phyloP scores from a whole-genome alignment of 2,113 vertebrate species.

The Ciconia maguari region DNA sequence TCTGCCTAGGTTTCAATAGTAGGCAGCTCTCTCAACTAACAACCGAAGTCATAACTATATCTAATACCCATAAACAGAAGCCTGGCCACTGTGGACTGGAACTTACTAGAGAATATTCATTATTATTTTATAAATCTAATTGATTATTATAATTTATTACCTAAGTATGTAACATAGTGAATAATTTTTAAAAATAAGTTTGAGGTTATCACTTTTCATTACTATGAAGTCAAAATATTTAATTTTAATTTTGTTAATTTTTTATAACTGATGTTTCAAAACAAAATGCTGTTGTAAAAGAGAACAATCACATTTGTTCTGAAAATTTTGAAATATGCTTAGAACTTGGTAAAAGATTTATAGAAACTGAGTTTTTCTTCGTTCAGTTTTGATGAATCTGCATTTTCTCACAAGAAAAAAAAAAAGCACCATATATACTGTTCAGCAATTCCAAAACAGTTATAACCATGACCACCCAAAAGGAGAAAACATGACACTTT shows the following conservation, averaged over 20 bases:
- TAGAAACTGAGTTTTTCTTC: background rate
- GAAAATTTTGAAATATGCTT: background rate
- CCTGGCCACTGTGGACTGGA: background rate
- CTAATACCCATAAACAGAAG: background rate
- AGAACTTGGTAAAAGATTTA: background rate
- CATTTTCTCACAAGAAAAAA: background rate
- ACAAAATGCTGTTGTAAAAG: background rate
- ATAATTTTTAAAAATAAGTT: background rate
- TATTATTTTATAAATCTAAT: background rate
- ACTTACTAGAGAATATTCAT: background rate
- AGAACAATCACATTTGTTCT: background rate
- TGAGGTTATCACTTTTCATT: background rate
- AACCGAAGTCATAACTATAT: background rate
- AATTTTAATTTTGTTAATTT: background rate
- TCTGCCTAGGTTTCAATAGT: background rate
- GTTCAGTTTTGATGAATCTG: background rate
- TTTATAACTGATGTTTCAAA: background rate
- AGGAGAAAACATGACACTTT: background rate
- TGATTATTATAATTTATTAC: background rate
- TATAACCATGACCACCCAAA: background rate
- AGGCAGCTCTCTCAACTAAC: background rate
- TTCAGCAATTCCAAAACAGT: background rate
- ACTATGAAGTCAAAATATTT: background rate
- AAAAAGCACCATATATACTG: background rate
- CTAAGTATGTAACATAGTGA: background rate